Conservation (phyloP, 2,797 vertebrate species). For the Peromyscus nudipes region DNA sequence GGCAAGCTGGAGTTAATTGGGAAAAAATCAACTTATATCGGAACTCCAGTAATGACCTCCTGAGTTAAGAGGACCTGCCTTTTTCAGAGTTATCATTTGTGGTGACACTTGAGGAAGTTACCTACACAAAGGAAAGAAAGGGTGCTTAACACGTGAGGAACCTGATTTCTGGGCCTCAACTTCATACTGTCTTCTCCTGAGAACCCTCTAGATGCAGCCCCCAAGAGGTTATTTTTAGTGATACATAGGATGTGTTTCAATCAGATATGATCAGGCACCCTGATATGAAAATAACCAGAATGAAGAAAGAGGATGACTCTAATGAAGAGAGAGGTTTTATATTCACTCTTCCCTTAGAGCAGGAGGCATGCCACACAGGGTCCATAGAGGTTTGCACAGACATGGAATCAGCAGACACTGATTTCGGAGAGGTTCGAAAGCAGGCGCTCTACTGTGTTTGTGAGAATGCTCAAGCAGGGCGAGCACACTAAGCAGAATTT, state of each 20-base stretch:
- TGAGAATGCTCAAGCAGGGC: slow-evolving; percentile 11
- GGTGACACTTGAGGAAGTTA: background rate
- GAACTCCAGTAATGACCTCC: background rate
- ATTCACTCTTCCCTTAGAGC: background rate
- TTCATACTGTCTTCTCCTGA: slow-evolving; percentile 39
- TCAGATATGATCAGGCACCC: background rate
- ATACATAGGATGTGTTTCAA: background rate
- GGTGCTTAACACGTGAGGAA: background rate
- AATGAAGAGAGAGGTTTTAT: background rate
- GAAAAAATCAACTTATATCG: background rate
- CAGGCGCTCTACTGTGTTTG: background rate
- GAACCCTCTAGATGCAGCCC: slow-evolving; percentile 36
- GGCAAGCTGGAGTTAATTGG: background rate
- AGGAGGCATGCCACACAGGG: background rate
- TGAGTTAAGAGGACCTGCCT: background rate
- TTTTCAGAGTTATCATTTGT: slow-evolving; percentile 10
- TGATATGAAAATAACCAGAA: background rate
- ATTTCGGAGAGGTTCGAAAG: background rate
- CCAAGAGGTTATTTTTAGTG: slow-evolving; percentile 40
- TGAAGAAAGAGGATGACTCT: background rate
- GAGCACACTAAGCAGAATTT: background rate
- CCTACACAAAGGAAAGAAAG: background rate
- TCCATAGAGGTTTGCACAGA: background rate
- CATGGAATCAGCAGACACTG: background rate
- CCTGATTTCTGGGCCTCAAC: background rate